Evolutionary conservation across 2,888 invertebrate species (phyloP).

Genomic region (Entomobrya multifasciata): DNA sequence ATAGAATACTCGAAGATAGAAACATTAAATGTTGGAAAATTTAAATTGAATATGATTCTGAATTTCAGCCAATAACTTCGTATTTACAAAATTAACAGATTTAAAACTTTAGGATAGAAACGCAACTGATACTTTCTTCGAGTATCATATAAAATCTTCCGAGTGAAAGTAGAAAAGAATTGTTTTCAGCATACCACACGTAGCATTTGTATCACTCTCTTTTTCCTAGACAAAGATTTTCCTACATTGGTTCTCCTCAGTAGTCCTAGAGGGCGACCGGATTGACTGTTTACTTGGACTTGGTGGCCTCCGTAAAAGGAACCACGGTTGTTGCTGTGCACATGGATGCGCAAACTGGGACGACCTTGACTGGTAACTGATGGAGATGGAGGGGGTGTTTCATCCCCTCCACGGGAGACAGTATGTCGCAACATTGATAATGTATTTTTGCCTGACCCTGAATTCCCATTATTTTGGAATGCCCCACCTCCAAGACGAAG

Average conservation of each 20-base stretch:
- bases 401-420: constrained; percentile 42
- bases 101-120: no score
- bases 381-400: constrained; percentile 55
- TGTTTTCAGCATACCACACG: constrained; percentile 83
- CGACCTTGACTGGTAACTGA: constrained; percentile 31
- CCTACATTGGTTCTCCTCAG: constrained; percentile 82
- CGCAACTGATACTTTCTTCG: no score
- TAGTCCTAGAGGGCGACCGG: constrained; percentile 57
- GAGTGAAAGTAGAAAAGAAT: not conserved
- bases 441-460: constrained; percentile 30
- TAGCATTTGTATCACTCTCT: constrained; percentile 85
- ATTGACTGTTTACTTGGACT: constrained; percentile 59
- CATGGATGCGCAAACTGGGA: constrained; percentile 59
- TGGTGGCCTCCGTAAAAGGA: constrained; percentile 64
- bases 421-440: constrained; percentile 36
- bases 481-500: constrained; percentile 36
- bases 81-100: no score
- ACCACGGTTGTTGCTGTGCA: constrained; percentile 42
- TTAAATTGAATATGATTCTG: not conserved
- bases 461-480: constrained; percentile 36
- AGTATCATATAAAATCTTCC: not conserved
- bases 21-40: not conserved
- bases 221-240: constrained; percentile 82
- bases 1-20: no score
- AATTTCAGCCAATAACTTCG: no score